Evolutionary conservation across 2,113 vertebrate genomes (phyloP).

Genomic region (Poicephalus meyeri): DNA sequence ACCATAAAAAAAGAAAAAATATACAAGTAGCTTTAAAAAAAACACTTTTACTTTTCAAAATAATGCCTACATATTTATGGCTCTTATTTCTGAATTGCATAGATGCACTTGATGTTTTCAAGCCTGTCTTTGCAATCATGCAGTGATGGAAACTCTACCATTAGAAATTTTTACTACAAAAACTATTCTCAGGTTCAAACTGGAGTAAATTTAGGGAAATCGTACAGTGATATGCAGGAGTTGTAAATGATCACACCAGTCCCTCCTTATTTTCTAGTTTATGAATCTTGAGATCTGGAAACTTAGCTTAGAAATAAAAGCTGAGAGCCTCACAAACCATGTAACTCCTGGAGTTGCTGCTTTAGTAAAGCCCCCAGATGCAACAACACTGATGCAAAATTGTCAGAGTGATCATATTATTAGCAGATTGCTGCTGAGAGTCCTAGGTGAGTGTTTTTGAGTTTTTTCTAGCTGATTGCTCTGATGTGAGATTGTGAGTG

Average conservation of each 20-base stretch:
- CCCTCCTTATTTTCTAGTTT: background rate
- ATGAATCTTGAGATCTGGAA: background rate
- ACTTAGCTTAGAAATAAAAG: background rate
- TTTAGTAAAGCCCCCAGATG: background rate
- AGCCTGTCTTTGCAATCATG: background rate
- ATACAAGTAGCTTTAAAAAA: background rate
- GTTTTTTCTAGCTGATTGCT: background rate
- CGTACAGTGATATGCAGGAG: rapidly evolving
- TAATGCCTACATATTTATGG: background rate
- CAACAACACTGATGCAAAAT: background rate
- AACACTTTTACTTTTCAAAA: rapidly evolving
- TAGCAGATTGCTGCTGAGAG: background rate
- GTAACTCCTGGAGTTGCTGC: background rate
- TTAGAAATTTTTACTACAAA: background rate
- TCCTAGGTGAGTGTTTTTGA: background rate
- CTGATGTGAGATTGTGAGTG: background rate
- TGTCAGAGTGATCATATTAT: background rate
- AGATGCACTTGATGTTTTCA: background rate
- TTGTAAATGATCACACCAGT: background rate
- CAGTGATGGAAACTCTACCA: background rate
- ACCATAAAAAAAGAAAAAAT: background rate
- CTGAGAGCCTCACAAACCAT: background rate
- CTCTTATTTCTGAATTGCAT: background rate
- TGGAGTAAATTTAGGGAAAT: background rate
- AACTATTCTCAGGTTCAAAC: background rate